Base-by-base conservation (phyloP, 2,797 vertebrate species). In the Sorex maritimensis region DNA sequence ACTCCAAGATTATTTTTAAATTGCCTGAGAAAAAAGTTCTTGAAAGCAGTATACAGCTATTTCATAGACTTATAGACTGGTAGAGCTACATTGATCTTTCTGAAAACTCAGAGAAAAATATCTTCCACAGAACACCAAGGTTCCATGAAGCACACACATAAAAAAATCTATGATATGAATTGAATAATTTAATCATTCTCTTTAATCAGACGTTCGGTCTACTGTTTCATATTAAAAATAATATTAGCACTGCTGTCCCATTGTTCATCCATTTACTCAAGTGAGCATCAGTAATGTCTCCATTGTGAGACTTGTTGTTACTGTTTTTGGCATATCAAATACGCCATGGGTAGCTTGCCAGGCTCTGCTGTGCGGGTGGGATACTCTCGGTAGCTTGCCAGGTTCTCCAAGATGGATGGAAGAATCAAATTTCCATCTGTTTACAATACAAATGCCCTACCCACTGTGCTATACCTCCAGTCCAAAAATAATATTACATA, bases 1-100 rank as follows among this genome's bases (percentile, higher is more conserved):
- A 68, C 72, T 23, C n/a, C n/a, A 55, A 81, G n/a, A 67, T 89
- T 89, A 71, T 86, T 24, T 58, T 75, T 85, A 41, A 73, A 49
- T 68, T 86, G 21, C 26, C 30, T 52, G 23, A 73, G 11, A 61
- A 72, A 26, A 92, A 73, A 23, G 19, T 68, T 81, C 81, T 11
- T 38, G n/a, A 81, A 44, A 71, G 38, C 68, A 86, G 13, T 67
- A 67, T n/a, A 65, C 79, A 93, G 24, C 23, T 38, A 71, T 44
- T 41, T 81, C n/a, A 80, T 7, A 49, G 74, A 75, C 23, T 75
- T 85, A 72, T 24, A 67, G 30, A 80, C 52, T 71, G 2, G 68
- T 26, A 82, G 24, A 79, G 41, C 46, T 24, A 30, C 24, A 72
- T 9, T 86, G 55, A 79, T 1, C 26, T 73, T 86, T 24, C 89